Evolutionary conservation across 2,888 invertebrate species (phyloP).

Genomic region (Crossocerus cetratus): DNA sequence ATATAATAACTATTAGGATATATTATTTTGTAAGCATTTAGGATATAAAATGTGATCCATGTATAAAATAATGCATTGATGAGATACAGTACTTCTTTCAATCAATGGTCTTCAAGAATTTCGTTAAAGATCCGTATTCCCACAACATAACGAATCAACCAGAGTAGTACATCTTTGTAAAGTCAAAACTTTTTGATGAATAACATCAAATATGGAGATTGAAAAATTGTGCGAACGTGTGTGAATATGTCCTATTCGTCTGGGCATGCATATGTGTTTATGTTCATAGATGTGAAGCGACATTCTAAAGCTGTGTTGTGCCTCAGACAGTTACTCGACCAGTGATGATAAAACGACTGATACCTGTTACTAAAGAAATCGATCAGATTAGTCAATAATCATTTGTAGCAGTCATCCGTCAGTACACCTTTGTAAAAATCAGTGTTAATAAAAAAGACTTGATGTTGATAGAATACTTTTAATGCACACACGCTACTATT

Average conservation of each 20-base stretch:
- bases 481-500: conserved; percentile 1
- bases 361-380: neutral
- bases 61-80: too few species aligned
- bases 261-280: too few species aligned
- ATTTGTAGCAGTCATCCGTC: conserved; percentile 10
- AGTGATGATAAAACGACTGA: too few species aligned
- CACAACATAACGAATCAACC: neutral
- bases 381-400: conserved; percentile 6
- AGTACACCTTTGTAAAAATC: conserved; percentile 63
- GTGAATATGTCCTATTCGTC: too few species aligned
- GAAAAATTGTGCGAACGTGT: neutral
- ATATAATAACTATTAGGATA: too few species aligned
- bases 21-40: too few species aligned
- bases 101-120: neutral
- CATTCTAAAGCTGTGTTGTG: neutral
- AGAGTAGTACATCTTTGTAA: neutral
- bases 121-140: neutral
- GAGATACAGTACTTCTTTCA: too few species aligned
- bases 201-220: neutral
- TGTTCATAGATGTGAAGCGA: too few species aligned
- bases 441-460: conserved; percentile 55
- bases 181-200: too few species aligned
- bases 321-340: neutral
- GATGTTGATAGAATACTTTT: conserved; percentile 31
- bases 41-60: too few species aligned